Evolutionary conservation across 2,888 invertebrate species (phyloP), one percentile per base, ranked within the genome.

Genomic region (Trichacis sp.): DNA sequence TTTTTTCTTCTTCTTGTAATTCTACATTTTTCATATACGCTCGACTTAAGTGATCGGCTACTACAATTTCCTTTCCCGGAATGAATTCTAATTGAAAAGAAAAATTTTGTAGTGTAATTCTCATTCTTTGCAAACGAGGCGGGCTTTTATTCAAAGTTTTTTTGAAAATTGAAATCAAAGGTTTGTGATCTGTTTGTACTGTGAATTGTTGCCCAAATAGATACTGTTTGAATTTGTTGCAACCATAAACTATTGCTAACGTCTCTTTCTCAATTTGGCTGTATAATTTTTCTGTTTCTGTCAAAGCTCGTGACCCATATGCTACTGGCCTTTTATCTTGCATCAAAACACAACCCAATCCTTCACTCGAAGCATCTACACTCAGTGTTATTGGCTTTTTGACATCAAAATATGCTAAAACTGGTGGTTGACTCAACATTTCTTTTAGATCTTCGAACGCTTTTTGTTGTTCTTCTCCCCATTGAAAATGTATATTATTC

Each of bases 111-210:
- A 70, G 15, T 6, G 38, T 48, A 4, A 70, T 40, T n/a, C 45
- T 38, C 47, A 70, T 64, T 57, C 60, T 58, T 19, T 69, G 70
- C 11, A 65, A n/a, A 36, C 68, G 43, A 8, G 46, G 30, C 1
- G 68, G 66, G 24, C 54, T 38, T 43, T 61, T 57, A 5, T 46
- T 29, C 6, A 69, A 19, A n/a, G n/a, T n/a, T n/a, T n/a, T n/a
- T n/a, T n/a, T n/a, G n/a, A n/a, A n/a, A n/a, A n/a, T n/a, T n/a
- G 60, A 5, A 38, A 67, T 59, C 4, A 76, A 33, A 9, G 79
- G 77, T 43, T 70, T 70, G 46, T 79, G 78, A 64, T 79, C 75
- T 8, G 72, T 77, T 62, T 77, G 73, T 24, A 77, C 68, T 15
- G 14, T 57, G n/a, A n/a, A n/a, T n/a, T n/a, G n/a, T n/a, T n/a